These are phyloP conservation scores for Clanis bilineata DNA, from an alignment of 2,888 invertebrate genomes.

Conservation along the genomic window DNA sequence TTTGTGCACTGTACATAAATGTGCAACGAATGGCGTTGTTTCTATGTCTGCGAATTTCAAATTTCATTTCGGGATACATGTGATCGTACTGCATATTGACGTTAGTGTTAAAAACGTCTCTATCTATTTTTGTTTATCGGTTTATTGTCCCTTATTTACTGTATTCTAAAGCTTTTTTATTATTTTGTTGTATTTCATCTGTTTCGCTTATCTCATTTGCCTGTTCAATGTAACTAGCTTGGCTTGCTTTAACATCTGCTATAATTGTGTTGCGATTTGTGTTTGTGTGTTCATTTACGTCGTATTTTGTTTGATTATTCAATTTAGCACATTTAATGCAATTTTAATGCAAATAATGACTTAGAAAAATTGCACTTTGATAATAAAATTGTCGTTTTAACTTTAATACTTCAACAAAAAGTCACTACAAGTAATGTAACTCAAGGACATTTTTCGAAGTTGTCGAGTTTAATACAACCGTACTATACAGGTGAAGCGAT, in stretches of 20 bases:
- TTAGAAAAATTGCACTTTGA: background rate
- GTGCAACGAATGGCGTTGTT: slow-evolving; percentile 9
- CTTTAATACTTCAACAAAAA: background rate
- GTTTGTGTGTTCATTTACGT: slow-evolving; percentile 72
- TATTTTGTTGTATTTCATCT: slow-evolving; percentile 23
- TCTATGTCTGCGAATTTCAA: background rate
- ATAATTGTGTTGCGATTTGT: slow-evolving; percentile 71
- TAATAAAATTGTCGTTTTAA: too few relatives aligned
- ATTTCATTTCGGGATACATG: background rate
- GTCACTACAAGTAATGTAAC: background rate
- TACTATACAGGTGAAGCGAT: slow-evolving; percentile 91
- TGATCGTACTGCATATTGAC: background rate
- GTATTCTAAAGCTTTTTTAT: slow-evolving; percentile 2
- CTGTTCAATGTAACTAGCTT: slow-evolving; percentile 25
- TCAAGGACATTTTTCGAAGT: slow-evolving; percentile 30
- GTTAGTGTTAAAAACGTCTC: background rate
- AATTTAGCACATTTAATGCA: slow-evolving; percentile 15
- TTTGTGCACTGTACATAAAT: slow-evolving; percentile 62
- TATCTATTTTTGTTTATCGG: slow-evolving; percentile 1
- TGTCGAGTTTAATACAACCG: slow-evolving; percentile 31
- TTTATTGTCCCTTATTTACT: slow-evolving; percentile 4
- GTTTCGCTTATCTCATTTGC: slow-evolving; percentile 7
- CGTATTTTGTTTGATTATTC: slow-evolving; percentile 24
- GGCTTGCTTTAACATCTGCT: slow-evolving; percentile 25
- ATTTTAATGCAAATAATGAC: background rate